phyloP scores from a whole-genome alignment of 2,113 vertebrate species.

The Centropristis striata region DNA sequence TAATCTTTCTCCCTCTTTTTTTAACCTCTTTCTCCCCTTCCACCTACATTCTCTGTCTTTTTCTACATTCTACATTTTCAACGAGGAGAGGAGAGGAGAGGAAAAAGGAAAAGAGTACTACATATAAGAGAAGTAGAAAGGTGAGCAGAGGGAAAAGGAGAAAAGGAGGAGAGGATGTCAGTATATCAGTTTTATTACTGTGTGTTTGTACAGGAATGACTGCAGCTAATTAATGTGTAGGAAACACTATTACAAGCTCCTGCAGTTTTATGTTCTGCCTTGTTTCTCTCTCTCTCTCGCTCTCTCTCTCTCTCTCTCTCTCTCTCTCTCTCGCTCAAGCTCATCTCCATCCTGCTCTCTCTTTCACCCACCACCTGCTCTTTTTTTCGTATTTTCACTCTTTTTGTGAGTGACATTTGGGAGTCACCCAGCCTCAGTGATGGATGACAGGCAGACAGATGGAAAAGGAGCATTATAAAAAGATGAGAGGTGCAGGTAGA shows the following conservation, averaged over 20 bases:
- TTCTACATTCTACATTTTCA: background rate
- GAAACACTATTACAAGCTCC: conserved; percentile 81
- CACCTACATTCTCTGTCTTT: background rate
- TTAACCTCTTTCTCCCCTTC: background rate
- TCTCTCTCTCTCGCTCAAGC: conserved; percentile 15
- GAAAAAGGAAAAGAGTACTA: background rate
- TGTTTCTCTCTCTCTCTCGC: conserved; percentile 23
- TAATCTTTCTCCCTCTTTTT: conserved; percentile 30
- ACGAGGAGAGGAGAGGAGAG: background rate
- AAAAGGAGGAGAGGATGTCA: conserved; percentile 27
- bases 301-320: conserved; percentile 21
- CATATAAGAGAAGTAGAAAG: background rate
- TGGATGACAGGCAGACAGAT: conserved; percentile 40
- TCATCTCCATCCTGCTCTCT: conserved; percentile 26
- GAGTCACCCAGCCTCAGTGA: conserved; percentile 34
- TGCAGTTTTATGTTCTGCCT: conserved; percentile 72
- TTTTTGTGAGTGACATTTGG: conserved; percentile 30
- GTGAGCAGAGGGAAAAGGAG: background rate
- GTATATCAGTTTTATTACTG: conserved; percentile 77
- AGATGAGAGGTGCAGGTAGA: conserved; percentile 7
- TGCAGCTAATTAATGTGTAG: conserved; percentile 81
- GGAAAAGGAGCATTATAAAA: conserved; percentile 41
- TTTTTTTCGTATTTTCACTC: conserved; percentile 19
- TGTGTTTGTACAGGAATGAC: conserved; percentile 77
- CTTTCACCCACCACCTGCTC: conserved; percentile 8